Evolutionary conservation across 2,797 vertebrate genomes (phyloP).

Genomic region (Cheirogaleus major): DNA sequence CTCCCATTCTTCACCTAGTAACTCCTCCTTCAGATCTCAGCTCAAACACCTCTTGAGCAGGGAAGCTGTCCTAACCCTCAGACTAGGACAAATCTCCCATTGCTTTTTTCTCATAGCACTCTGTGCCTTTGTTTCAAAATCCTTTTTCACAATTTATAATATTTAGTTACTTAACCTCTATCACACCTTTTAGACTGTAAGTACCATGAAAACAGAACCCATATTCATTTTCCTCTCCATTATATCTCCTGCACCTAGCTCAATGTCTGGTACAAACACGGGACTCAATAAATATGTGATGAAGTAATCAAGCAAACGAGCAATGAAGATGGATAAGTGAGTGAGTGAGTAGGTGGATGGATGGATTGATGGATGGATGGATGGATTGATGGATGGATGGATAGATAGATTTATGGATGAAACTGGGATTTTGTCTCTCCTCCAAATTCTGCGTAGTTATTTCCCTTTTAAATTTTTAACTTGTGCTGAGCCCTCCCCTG

Average conservation of each 20-base stretch:
- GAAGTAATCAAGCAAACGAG: not conserved
- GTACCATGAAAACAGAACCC: not conserved
- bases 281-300: not conserved
- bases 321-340: not conserved
- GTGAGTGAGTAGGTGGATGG: not conserved
- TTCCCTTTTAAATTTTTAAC: not conserved
- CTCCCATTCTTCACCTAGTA: not conserved
- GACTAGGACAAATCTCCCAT: not conserved
- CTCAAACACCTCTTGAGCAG: not conserved
- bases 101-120: not conserved
- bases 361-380: not conserved
- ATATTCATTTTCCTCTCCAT: not conserved
- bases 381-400: no score
- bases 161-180: not conserved
- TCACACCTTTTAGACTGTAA: not conserved
- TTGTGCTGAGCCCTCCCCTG: not conserved
- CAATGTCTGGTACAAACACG: not conserved
- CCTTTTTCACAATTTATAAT: not conserved
- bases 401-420: not conserved
- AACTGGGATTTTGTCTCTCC: not conserved
- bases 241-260: not conserved
- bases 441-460: not conserved
- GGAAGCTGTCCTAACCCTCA: not conserved
- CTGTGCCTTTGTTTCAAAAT: not conserved
- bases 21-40: not conserved